phyloP scores from a whole-genome alignment of 30 jellyfish, hydroid and myxozoan species.

The Turritopsis dohrnii region DNA sequence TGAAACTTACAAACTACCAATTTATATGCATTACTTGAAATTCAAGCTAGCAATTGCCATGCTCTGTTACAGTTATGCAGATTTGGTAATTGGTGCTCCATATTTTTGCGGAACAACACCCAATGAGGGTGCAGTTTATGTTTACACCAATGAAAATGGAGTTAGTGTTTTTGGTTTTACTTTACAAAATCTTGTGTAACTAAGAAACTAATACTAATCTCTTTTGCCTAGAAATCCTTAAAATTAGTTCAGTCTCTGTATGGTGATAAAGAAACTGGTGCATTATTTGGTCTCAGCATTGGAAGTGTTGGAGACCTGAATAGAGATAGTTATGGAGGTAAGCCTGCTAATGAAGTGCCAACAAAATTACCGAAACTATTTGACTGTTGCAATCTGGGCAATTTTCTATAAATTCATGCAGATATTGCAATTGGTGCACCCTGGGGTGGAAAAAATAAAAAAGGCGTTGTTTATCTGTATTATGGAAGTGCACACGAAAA shows the following conservation, averaged over 20 bases:
- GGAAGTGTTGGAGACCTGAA: constrained; percentile 76
- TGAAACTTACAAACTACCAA: neutral
- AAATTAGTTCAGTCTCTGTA: neutral
- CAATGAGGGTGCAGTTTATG: constrained; percentile 70
- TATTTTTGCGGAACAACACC: constrained; percentile 6
- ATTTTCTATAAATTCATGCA: neutral
- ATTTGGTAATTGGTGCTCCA: constrained; percentile 90
- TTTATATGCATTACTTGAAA: neutral
- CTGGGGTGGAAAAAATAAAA: constrained; percentile 56
- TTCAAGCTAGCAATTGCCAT: neutral
- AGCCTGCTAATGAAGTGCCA: no score
- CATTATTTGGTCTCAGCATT: constrained; percentile 65
- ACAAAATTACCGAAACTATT: no score
- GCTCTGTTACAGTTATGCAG: constrained; percentile 40
- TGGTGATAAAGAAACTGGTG: constrained; percentile 20
- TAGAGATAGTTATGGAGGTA: constrained; percentile 68
- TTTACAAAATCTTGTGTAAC: no score
- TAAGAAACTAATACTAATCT: no score
- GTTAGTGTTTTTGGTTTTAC: constrained; percentile 31
- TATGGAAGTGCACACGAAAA: constrained; percentile 44
- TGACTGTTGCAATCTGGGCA: no score
- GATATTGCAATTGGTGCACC: constrained; percentile 92
- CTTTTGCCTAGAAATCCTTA: constrained; percentile 3
- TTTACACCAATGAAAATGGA: constrained; percentile 44
- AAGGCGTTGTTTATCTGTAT: constrained; percentile 57